Percentiles rank a stretch among this genome's conserved stretches.
Conservation (phyloP, 2,797 vertebrate species). For the Merluccius polli region DNA sequence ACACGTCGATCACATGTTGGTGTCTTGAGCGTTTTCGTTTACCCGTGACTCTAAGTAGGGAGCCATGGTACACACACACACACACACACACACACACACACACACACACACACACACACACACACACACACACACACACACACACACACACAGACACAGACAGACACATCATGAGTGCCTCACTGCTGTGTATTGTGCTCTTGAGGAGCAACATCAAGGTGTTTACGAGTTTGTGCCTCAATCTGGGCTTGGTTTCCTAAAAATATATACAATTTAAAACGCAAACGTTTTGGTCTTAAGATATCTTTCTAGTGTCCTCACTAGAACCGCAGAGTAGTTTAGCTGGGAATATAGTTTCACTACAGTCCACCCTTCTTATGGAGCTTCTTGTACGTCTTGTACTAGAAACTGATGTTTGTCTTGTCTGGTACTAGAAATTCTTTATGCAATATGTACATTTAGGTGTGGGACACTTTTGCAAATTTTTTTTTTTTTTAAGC, state of each 20-base stretch:
- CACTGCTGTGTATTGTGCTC: constrained; percentile 35
- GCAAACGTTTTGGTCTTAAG: background rate
- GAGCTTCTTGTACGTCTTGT: background rate
- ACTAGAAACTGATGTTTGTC: background rate
- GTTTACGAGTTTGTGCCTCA: constrained; percentile 21
- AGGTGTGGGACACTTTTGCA: background rate
- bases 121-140: background rate
- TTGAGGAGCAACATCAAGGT: constrained; percentile 26
- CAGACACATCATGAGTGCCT: constrained; percentile 50
- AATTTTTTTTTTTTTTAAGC: background rate
- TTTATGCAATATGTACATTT: background rate
- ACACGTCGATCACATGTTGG: background rate
- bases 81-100: background rate
- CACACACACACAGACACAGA: background rate
- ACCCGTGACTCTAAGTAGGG: background rate
- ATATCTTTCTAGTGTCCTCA: background rate
- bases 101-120: background rate
- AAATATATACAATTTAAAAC: background rate
- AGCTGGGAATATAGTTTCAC: background rate
- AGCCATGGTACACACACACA: background rate
- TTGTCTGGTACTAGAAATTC: background rate
- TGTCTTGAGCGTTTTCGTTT: background rate
- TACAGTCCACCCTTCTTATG: background rate
- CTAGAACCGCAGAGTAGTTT: background rate
- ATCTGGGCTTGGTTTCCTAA: constrained; percentile 5